Base-by-base conservation (phyloP, 2,888 invertebrate genomes). In the Mimachlamys varia region DNA sequence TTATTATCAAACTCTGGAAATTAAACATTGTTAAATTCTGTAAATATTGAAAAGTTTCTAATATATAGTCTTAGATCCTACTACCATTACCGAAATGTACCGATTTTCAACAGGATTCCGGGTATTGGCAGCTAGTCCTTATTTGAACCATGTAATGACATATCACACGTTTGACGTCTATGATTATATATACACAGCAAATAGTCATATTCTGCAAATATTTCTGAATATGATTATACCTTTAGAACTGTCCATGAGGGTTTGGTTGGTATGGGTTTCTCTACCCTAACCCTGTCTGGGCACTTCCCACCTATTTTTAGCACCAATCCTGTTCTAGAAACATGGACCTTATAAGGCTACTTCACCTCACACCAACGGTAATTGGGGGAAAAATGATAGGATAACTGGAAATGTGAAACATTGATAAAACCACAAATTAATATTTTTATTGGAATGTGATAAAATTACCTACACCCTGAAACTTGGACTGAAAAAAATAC, bases 381-480 rank as follows among this genome's bases (percentile, higher is more conserved):
- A 12, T 12, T 27, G 76, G 33, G 10, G 2, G 33, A 10, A 76
- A 58, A 7, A 27, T 33, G 76, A 76, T 22, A 33, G 13, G 27
- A 27, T 10, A 76, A 76, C 27, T 13, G 76, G 27, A 27, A 76
- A 76, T 10, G 27, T 33, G 27, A 33, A 76, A 22, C 76, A 19
- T 33, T 76, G 12, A 76, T 76, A 76, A 76, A 76, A 76, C 76
- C 76, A 76, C 76, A 76, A 76, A 76, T 27, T 13, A 33, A 27
- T 76, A 22, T n/a, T 12, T 33, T 76, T 27, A 76, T 22, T 76
- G 76, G 76, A 76, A 76, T 76, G 76, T 76, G 33, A 76, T 33
- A 76, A 76, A n/a, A 76, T 76, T 33, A 33, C 76, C 76, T 76
- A 33, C 76, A 76, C 76, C 76, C 76, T 76, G 76, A 62, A 62